These are phyloP conservation scores for Piezodorus guildinii DNA, from an alignment of 1,140 invertebrate genomes.

Conservation along the genomic window DNA sequence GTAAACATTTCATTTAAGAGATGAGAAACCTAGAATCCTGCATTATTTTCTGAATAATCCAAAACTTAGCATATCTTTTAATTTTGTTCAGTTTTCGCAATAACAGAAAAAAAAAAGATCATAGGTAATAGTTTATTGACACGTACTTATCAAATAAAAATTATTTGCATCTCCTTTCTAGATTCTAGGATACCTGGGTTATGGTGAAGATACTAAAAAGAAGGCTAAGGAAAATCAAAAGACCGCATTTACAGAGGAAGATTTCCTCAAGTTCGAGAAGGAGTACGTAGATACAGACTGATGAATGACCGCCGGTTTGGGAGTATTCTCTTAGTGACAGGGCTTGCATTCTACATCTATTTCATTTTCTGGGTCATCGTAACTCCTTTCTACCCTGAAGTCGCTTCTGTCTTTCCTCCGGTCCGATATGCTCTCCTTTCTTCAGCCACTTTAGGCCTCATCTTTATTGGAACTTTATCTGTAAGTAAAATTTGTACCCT, in stretches of 20 bases:
- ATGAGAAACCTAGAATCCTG: no score
- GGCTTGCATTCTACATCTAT: slow-evolving; percentile 43
- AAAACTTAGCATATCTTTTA: no score
- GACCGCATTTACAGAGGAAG: slow-evolving; percentile 41
- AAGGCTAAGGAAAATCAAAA: slow-evolving; percentile 27
- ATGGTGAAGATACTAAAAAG: slow-evolving; percentile 25
- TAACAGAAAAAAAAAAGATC: no score
- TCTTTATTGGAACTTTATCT: slow-evolving; percentile 21
- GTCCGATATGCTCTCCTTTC: slow-evolving; percentile 32
- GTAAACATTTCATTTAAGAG: no score
- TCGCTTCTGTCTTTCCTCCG: slow-evolving; percentile 40
- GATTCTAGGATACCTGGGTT: background rate
- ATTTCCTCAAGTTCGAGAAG: slow-evolving; percentile 39
- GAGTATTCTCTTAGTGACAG: slow-evolving; percentile 43
- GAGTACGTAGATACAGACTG: slow-evolving; percentile 35
- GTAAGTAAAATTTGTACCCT: no score
- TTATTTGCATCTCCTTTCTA: background rate
- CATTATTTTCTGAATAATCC: no score
- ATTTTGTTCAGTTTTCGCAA: no score
- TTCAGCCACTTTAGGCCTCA: slow-evolving; percentile 16
- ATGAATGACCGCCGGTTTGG: slow-evolving; percentile 34
- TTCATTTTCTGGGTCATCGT: slow-evolving; percentile 55
- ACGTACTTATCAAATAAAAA: background rate
- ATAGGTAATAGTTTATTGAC: no score
- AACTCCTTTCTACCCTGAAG: slow-evolving; percentile 41